phyloP scores from a whole-genome alignment of 2,888 invertebrate genomes.

The Automeris io region DNA sequence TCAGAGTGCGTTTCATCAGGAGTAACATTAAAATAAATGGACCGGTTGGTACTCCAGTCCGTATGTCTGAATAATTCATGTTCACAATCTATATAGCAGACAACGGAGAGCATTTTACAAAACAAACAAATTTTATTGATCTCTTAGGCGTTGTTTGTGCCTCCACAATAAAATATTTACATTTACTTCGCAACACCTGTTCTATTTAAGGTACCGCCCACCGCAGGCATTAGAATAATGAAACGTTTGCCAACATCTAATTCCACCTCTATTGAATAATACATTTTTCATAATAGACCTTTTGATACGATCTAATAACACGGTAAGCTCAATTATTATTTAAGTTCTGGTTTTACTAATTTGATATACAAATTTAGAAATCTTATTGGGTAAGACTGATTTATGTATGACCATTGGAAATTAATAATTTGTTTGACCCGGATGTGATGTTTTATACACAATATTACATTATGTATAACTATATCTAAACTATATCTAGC shows the following conservation, averaged over 20 bases:
- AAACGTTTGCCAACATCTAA: slow-evolving; percentile 51
- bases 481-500: too few relatives aligned
- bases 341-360: too few relatives aligned
- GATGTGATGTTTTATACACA: too few relatives aligned
- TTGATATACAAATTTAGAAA: too few relatives aligned
- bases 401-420: too few relatives aligned
- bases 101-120: slow-evolving; percentile 70
- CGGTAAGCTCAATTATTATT: too few relatives aligned
- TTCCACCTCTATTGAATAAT: slow-evolving; percentile 49
- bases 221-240: slow-evolving; percentile 67
- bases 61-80: slow-evolving; percentile 71
- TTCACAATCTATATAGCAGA: slow-evolving; percentile 71
- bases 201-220: slow-evolving; percentile 46
- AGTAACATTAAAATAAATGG: slow-evolving; percentile 67
- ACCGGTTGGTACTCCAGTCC: slow-evolving; percentile 54
- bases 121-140: slow-evolving; percentile 77
- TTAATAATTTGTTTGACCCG: too few relatives aligned
- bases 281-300: slow-evolving; percentile 28
- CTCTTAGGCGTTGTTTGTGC: slow-evolving; percentile 72
- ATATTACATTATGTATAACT: too few relatives aligned
- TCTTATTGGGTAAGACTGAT: too few relatives aligned
- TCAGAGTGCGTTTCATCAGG: slow-evolving; percentile 53
- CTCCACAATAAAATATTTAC: slow-evolving; percentile 74
- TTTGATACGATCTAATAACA: not conserved
- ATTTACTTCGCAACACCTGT: slow-evolving; percentile 71